These are phyloP conservation scores for Xiphophorus maculatus DNA, from an alignment of 2,113 vertebrate species.

Conservation along the genomic window DNA sequence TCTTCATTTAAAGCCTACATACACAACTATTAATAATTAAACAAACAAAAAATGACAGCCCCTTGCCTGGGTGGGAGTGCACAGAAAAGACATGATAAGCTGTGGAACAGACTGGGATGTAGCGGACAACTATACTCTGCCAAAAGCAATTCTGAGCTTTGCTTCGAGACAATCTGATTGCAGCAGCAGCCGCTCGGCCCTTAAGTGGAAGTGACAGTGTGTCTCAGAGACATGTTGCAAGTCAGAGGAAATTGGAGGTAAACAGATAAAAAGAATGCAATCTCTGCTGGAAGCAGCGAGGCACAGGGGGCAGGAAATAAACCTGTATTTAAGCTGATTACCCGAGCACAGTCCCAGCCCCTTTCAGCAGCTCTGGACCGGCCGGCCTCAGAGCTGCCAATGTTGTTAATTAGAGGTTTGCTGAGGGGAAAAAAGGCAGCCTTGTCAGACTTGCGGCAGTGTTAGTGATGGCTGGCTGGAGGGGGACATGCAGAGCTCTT, in stretches of 20 bases:
- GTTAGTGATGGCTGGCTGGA: slow-evolving; percentile 86
- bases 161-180: slow-evolving; percentile 62
- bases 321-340: slow-evolving; percentile 86
- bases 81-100: slow-evolving; percentile 43
- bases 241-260: slow-evolving; percentile 81
- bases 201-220: slow-evolving; percentile 79
- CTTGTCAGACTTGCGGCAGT: slow-evolving; percentile 84
- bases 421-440: slow-evolving; percentile 76
- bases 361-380: slow-evolving; percentile 77
- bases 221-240: slow-evolving; percentile 77
- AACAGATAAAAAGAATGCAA: slow-evolving; percentile 79
- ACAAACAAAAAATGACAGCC: slow-evolving; percentile 13
- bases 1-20: neutral
- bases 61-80: slow-evolving; percentile 20
- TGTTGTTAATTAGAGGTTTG: slow-evolving; percentile 83
- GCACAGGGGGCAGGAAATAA: slow-evolving; percentile 83
- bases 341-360: slow-evolving; percentile 77
- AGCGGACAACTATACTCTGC: slow-evolving; percentile 48
- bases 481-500: slow-evolving; percentile 80
- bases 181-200: slow-evolving; percentile 41
- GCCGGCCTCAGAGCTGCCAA: slow-evolving; percentile 63
- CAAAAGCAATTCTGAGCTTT: slow-evolving; percentile 64
- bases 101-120: slow-evolving; percentile 54
- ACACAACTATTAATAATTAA: neutral
- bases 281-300: slow-evolving; percentile 77